Base-by-base conservation (phyloP, 1,140 invertebrate genomes). In the Sipha flava region DNA sequence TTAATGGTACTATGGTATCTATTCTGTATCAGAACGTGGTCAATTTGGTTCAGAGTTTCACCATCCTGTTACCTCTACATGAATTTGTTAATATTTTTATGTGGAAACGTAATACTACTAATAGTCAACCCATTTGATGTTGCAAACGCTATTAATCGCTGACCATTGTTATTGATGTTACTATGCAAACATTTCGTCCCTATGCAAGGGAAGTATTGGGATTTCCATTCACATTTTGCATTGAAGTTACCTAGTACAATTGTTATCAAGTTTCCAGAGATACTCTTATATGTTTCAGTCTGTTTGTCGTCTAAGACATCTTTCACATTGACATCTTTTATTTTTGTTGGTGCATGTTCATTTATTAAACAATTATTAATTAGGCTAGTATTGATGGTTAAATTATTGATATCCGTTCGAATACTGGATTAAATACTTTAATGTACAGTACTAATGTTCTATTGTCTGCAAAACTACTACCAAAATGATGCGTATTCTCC, bases 171-270 rank as follows among this genome's bases (percentile, higher is more conserved):
- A 70, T 82, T 82, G 12, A 45, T 73, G n/a, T 40, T 9, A 23
- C 72, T 23, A 82, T 86, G 81, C 81, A 81, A 59, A 83, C 85
- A 66, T 80, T 86, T 45, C n/a, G n/a, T n/a, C n/a, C n/a, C n/a
- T n/a, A n/a, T n/a, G n/a, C n/a, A n/a, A n/a, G n/a, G n/a, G 62
- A 86, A 75, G 81, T 84, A n/a, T 16, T 81, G 85, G 81, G 34
- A 68, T 81, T 34, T 1, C 9, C 5, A 29, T 57, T 23, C 47
- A 79, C 4, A 40, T 37, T 16, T 66, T 23, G 47, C 80, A n/a
- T n/a, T n/a, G n/a, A n/a, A n/a, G n/a, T n/a, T n/a, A n/a, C n/a
- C n/a, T n/a, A n/a, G n/a, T n/a, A n/a, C n/a, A n/a, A n/a, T n/a
- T n/a, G n/a, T n/a, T n/a, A n/a, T n/a, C n/a, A n/a, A n/a, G n/a